Evolutionary conservation across 2,888 invertebrate genomes (phyloP).

Genomic region (Torymus tubicola): DNA sequence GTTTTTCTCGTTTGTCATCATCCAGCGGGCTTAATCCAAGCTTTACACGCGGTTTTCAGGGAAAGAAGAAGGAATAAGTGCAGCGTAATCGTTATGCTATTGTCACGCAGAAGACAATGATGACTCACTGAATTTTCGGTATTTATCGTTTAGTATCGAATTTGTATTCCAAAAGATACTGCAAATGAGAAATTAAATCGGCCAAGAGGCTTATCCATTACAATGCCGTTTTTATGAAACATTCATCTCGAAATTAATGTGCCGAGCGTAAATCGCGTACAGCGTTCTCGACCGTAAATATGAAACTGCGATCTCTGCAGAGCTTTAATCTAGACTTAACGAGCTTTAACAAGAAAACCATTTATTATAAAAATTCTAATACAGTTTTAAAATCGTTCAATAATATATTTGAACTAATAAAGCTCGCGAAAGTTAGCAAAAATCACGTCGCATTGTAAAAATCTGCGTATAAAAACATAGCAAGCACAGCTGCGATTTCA

Average conservation of each 20-base stretch:
- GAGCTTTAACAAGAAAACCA: no score
- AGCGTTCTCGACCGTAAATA: not conserved
- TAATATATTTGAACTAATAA: no score
- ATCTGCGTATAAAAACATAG: not conserved
- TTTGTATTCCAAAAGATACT: conserved; percentile 8
- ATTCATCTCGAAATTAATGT: conserved; percentile 25
- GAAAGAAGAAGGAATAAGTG: conserved; percentile 2
- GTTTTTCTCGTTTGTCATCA: not conserved
- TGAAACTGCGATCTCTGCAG: no score
- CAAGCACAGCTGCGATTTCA: no score
- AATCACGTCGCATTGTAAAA: not conserved
- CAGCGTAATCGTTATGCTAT: conserved; percentile 31
- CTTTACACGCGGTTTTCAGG: not conserved
- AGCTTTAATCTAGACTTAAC: no score
- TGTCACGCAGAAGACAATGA: conserved; percentile 11
- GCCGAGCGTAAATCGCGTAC: conserved; percentile 5
- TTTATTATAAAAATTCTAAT: no score
- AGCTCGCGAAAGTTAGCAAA: no score
- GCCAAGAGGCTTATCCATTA: conserved; percentile 3
- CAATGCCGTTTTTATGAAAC: conserved; percentile 9
- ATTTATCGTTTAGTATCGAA: conserved; percentile 24
- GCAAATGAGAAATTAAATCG: conserved; percentile 24
- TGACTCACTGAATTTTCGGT: conserved; percentile 32
- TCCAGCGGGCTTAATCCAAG: not conserved
- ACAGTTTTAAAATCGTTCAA: no score